These are phyloP conservation scores for Calidris pugnax DNA, from an alignment of 2,113 vertebrate genomes.

Conservation along the genomic window DNA sequence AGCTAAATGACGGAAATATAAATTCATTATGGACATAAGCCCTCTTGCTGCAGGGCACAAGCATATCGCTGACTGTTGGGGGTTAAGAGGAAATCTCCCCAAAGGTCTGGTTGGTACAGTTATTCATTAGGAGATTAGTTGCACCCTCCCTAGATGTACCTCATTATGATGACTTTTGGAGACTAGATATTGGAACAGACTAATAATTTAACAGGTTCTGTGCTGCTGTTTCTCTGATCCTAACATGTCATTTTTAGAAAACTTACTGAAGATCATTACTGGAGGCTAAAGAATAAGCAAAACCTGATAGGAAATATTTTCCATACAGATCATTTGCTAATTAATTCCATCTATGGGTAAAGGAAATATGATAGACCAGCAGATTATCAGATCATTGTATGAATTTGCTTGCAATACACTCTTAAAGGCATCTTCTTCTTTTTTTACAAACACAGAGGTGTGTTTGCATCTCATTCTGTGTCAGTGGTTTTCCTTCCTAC, in stretches of 20 bases:
- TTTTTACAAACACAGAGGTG: not conserved
- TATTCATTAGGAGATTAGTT: slow-evolving; percentile 47
- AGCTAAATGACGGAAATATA: slow-evolving; percentile 34
- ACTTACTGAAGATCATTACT: not conserved
- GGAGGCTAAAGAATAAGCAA: slow-evolving; percentile 18
- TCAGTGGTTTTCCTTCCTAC: not conserved
- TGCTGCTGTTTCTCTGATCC: slow-evolving; percentile 10
- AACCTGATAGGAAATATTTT: not conserved
- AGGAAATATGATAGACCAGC: not conserved
- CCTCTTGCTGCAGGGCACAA: slow-evolving; percentile 13
- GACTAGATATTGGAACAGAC: not conserved
- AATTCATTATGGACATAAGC: slow-evolving; percentile 48
- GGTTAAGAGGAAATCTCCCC: slow-evolving; percentile 41
- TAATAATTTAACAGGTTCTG: slow-evolving; percentile 33
- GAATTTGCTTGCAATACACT: not conserved
- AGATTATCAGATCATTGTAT: not conserved
- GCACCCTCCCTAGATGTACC: not conserved
- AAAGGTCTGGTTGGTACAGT: slow-evolving; percentile 18
- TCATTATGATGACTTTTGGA: slow-evolving; percentile 36
- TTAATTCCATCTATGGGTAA: not conserved
- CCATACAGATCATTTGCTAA: not conserved
- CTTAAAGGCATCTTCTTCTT: not conserved
- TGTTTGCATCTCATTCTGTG: not conserved
- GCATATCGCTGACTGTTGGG: not conserved
- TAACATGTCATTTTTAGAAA: slow-evolving; percentile 2